These are phyloP conservation scores for Ficedula albicollis DNA, from an alignment of 2,797 vertebrate species.

Conservation along the genomic window DNA sequence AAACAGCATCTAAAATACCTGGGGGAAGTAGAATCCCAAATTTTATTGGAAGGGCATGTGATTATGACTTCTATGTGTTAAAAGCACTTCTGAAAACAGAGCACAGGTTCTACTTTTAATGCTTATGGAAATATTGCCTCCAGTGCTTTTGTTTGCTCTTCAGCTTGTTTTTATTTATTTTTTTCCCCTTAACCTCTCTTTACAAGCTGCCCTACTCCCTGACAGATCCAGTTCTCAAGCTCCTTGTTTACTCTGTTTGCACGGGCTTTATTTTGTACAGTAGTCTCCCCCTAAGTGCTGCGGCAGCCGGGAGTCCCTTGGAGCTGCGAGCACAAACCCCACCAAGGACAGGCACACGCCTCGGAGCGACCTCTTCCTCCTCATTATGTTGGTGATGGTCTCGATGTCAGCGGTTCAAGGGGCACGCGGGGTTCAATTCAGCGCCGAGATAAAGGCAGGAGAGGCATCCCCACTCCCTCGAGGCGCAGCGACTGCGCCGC, in stretches of 20 bases:
- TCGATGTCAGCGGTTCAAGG: slow-evolving; percentile 41
- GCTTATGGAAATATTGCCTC: slow-evolving; percentile 6
- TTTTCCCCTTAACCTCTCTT: not conserved
- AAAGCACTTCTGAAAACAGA: not conserved
- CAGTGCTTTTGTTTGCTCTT: slow-evolving; percentile 16
- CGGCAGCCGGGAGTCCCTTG: not conserved
- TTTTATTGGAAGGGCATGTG: not conserved
- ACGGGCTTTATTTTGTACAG: not conserved
- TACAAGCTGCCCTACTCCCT: not conserved
- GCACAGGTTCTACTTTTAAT: not conserved
- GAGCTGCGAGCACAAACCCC: not conserved
- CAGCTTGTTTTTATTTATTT: slow-evolving; percentile 19
- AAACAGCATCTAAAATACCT: not conserved
- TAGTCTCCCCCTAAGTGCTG: not conserved
- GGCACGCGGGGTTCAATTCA: not conserved
- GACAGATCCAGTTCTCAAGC: not conserved
- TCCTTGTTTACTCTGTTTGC: slow-evolving; percentile 45
- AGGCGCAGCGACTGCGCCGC: not conserved
- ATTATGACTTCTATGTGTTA: not conserved
- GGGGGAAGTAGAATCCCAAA: not conserved
- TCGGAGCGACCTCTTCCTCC: not conserved
- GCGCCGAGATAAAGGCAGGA: not conserved
- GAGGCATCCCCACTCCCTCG: not conserved
- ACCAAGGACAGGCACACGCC: not conserved
- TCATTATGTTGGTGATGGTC: slow-evolving; percentile 15